phyloP scores from a whole-genome alignment of 2,888 invertebrate species.

The Aphrophora alni region DNA sequence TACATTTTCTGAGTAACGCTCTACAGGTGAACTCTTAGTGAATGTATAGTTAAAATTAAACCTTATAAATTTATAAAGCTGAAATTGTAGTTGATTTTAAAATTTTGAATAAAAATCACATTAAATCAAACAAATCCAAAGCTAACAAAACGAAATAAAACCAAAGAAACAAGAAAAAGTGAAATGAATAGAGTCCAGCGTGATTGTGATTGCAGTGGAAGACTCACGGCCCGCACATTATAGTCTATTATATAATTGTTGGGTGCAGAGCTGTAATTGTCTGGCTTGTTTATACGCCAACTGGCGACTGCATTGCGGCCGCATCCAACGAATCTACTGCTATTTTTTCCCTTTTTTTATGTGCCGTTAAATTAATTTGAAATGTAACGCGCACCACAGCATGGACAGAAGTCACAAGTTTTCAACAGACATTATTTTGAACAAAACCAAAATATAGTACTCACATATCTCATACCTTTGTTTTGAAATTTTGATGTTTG shows the following conservation, averaged over 20 bases:
- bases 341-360: neutral
- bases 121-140: too few species aligned
- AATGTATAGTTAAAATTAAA: too few species aligned
- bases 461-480: too few species aligned
- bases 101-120: too few species aligned
- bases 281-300: conserved; percentile 4
- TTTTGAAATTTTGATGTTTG: too few species aligned
- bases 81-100: too few species aligned
- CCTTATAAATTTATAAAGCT: too few species aligned
- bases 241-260: neutral
- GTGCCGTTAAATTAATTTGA: neutral
- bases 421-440: neutral
- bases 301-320: neutral
- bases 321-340: neutral
- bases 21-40: too few species aligned
- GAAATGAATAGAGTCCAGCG: neutral
- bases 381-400: neutral
- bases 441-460: neutral
- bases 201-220: neutral
- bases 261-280: neutral
- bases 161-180: too few species aligned
- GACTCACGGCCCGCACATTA: neutral
- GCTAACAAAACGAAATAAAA: too few species aligned
- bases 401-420: neutral
- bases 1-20: too few species aligned